phyloP scores from a whole-genome alignment of 92 coral and sea anemone species.

The Porites divaricata region DNA sequence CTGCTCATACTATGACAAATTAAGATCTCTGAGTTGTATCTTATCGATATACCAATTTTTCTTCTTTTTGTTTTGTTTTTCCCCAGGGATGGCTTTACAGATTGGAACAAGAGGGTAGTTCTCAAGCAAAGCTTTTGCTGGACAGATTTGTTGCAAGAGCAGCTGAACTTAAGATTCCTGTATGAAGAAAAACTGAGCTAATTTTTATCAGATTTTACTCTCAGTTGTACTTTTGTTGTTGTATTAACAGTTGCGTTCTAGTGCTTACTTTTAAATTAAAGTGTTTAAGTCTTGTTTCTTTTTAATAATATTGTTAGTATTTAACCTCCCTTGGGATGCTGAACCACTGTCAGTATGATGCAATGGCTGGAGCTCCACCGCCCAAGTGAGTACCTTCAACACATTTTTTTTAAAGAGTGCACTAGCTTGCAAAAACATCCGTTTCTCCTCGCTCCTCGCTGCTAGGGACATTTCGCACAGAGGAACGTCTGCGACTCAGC shows the following conservation, averaged over 20 bases:
- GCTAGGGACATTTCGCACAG: no score
- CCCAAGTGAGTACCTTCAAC: constrained; percentile 71
- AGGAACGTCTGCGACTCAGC: no score
- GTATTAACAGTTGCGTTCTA: background rate
- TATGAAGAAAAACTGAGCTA: constrained; percentile 29
- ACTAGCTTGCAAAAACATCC: no score
- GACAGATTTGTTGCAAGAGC: constrained; percentile 95
- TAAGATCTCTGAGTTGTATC: no score
- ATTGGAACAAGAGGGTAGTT: constrained; percentile 88
- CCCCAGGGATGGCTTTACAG: constrained; percentile 86
- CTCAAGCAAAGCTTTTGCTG: constrained; percentile 83
- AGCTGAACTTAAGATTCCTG: constrained; percentile 91
- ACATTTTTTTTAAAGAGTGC: background rate
- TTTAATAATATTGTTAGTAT: constrained; percentile 77
- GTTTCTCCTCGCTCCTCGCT: no score
- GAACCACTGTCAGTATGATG: constrained; percentile 81
- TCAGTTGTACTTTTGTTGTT: no score
- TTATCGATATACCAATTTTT: background rate
- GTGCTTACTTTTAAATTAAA: background rate
- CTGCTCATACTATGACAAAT: no score
- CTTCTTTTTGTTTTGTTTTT: background rate
- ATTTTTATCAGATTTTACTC: background rate
- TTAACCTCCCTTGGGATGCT: constrained; percentile 87
- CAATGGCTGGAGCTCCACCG: constrained; percentile 81
- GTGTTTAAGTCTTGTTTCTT: background rate